Percentiles rank a stretch among this genome's conserved stretches.
Evolutionary conservation across 1,140 invertebrate genomes (phyloP).

Genomic region (Cyphomyrmex costatus): DNA sequence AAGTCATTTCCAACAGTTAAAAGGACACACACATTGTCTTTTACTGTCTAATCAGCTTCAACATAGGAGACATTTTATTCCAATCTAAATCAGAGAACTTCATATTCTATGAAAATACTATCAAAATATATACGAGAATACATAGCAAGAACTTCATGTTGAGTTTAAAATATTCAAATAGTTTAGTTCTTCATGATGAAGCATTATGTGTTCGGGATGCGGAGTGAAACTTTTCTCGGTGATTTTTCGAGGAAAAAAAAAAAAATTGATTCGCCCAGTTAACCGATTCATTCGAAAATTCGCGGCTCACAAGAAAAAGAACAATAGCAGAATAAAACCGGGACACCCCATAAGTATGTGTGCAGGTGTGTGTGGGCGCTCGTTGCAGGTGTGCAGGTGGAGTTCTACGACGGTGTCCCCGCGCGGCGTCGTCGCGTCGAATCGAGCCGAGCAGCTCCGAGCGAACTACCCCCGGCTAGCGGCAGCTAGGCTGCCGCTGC

Average conservation of each 20-base stretch:
- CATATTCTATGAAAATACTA: neutral
- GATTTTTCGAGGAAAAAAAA: neutral
- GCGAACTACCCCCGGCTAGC: conserved; percentile 59
- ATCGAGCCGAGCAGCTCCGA: conserved; percentile 75
- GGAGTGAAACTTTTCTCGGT: neutral
- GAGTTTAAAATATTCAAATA: neutral
- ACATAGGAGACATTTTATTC: neutral
- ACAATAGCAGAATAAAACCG: neutral
- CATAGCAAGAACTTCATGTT: neutral
- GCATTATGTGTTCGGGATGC: neutral
- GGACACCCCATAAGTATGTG: conserved; percentile 44
- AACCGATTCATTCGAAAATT: neutral
- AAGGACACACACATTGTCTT: neutral
- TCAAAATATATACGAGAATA: neutral
- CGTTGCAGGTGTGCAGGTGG: conserved; percentile 43
- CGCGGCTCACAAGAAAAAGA: neutral
- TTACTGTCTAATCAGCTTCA: neutral
- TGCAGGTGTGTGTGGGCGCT: conserved; percentile 29
- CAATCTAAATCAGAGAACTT: neutral
- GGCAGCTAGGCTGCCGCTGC: conserved; percentile 40
- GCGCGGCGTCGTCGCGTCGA: conserved; percentile 66
- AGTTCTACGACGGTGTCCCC: conserved; percentile 63
- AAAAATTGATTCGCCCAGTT: neutral
- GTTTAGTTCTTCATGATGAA: neutral
- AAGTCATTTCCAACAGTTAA: neutral